These are phyloP conservation scores for Bibio marci DNA, from an alignment of 2,888 invertebrate species.

Conservation along the genomic window DNA sequence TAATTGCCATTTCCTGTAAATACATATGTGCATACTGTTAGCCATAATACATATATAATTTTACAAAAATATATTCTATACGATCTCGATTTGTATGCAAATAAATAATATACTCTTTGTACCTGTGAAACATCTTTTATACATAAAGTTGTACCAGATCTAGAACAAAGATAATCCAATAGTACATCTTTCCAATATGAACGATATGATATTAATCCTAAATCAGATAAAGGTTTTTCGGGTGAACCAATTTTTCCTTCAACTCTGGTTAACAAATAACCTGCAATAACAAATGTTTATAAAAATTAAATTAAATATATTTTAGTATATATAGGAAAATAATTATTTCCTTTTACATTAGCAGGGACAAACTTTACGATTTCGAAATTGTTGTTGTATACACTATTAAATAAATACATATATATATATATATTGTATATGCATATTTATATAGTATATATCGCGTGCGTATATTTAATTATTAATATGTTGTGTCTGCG, in stretches of 20 bases:
- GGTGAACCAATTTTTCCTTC: constrained; percentile 99
- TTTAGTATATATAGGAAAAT: no score
- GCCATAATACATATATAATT: no score
- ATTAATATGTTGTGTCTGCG: no score
- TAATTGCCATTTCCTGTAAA: constrained; percentile 75
- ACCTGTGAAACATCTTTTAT: constrained; percentile 64
- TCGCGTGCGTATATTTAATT: no score
- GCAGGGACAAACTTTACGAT: no score
- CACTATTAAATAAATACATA: no score
- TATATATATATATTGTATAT: no score
- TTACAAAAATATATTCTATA: neutral
- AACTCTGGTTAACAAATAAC: constrained; percentile 85
- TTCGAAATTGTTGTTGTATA: no score
- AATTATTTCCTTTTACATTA: no score
- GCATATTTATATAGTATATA: no score
- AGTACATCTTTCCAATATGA: constrained; percentile 98
- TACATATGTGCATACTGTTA: no score
- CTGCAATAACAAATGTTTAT: constrained; percentile 38
- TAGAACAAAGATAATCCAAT: constrained; percentile 75
- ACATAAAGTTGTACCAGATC: constrained; percentile 73
- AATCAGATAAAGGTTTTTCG: constrained; percentile 93
- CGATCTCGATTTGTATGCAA: neutral
- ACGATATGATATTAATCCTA: constrained; percentile 92
- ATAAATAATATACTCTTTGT: no score
- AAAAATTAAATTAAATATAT: neutral